These are phyloP conservation scores for Halyomorpha halys DNA, from an alignment of 1,140 invertebrate species.

Conservation along the genomic window DNA sequence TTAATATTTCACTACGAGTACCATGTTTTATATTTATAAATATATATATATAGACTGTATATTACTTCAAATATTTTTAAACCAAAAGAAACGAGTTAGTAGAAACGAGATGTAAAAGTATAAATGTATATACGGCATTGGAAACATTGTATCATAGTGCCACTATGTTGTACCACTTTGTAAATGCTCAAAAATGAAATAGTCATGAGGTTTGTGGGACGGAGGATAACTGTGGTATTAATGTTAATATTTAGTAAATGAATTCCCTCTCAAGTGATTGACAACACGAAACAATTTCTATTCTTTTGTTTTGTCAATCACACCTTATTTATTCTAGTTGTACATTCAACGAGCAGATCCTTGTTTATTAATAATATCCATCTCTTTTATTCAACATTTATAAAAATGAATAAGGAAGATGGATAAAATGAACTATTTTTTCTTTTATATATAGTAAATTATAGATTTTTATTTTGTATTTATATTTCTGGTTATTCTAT, in stretches of 20 bases:
- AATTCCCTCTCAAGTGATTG: constrained; percentile 3
- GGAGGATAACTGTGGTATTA: neutral
- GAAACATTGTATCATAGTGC: constrained; percentile 18
- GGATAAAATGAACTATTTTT: too few species aligned
- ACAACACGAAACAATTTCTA: constrained; percentile 10
- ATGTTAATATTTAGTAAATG: neutral
- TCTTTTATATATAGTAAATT: too few species aligned
- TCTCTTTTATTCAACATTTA: too few species aligned
- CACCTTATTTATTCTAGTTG: constrained; percentile 13
- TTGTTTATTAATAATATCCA: too few species aligned
- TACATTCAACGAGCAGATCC: too few species aligned
- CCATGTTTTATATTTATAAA: constrained; percentile 13
- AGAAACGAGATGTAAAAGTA: constrained; percentile 2
- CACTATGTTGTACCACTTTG: constrained; percentile 21
- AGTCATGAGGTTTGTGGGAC: constrained; percentile 15
- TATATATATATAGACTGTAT: constrained; percentile 20
- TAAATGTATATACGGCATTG: constrained; percentile 4
- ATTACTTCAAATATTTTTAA: constrained; percentile 13
- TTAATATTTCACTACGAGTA: neutral
- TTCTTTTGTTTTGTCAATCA: constrained; percentile 21
- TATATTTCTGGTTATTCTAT: too few species aligned
- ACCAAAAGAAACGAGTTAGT: constrained; percentile 9
- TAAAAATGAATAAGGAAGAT: too few species aligned
- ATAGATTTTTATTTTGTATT: too few species aligned
- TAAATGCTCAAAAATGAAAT: constrained; percentile 20